Evolutionary conservation across 1,140 invertebrate genomes (phyloP).

Genomic region (Scaptomyza hsui): DNA sequence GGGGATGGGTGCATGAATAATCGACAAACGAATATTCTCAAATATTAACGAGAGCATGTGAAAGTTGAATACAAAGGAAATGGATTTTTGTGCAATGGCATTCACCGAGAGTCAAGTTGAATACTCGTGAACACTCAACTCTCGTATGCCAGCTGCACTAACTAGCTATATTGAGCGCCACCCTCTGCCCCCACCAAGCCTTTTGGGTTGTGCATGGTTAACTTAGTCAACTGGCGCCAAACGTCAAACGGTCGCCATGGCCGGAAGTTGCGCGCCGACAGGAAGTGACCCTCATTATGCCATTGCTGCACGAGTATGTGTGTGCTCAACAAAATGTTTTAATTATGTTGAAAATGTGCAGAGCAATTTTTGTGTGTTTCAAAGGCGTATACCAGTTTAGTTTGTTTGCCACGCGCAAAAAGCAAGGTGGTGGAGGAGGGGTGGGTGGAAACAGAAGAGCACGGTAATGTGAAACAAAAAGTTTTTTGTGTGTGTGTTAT

Average conservation of each 20-base stretch:
- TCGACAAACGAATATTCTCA: neutral
- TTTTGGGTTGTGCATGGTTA: slow-evolving; percentile 17
- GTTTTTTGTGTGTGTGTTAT: slow-evolving; percentile 16
- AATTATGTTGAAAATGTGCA: slow-evolving; percentile 71
- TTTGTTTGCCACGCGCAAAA: slow-evolving; percentile 14
- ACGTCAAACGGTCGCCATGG: slow-evolving; percentile 46
- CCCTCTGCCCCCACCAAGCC: neutral
- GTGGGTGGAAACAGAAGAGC: slow-evolving; percentile 4
- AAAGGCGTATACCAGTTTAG: slow-evolving; percentile 43
- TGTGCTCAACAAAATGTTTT: slow-evolving; percentile 72
- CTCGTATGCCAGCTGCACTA: slow-evolving; percentile 3
- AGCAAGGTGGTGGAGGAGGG: neutral
- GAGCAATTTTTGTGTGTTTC: slow-evolving; percentile 58
- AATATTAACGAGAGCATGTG: neutral
- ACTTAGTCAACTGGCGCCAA: slow-evolving; percentile 41
- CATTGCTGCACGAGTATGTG: neutral
- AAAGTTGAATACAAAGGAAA: neutral
- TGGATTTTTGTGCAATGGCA: slow-evolving; percentile 11
- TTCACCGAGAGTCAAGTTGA: slow-evolving; percentile 13
- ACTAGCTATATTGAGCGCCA: neutral
- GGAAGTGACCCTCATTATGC: slow-evolving; percentile 60
- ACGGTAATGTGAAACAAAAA: slow-evolving; percentile 61
- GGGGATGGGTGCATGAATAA: neutral
- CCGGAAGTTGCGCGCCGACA: slow-evolving; percentile 67
- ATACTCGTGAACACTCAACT: neutral